Percentiles rank a stretch among this genome's conserved stretches.
phyloP scores from a whole-genome alignment of 2,113 vertebrate genomes.

The Mesoclemmys tuberculata region DNA sequence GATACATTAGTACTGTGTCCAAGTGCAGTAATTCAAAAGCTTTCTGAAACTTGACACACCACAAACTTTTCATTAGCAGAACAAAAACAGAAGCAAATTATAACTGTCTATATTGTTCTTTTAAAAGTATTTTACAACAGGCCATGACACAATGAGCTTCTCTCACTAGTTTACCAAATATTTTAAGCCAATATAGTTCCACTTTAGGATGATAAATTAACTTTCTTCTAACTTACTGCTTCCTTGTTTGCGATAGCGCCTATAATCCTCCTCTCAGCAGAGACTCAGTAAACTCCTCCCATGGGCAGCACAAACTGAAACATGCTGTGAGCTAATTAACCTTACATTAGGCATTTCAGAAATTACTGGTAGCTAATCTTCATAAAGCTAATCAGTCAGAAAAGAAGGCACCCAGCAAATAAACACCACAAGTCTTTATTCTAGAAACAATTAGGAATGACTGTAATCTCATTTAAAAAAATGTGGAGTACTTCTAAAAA shows the following conservation, averaged over 20 bases:
- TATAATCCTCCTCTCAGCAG: neutral
- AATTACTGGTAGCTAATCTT: conserved; percentile 65
- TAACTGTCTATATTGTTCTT: neutral
- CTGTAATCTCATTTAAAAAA: conserved; percentile 63
- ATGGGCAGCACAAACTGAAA: conserved; percentile 50
- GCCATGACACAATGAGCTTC: neutral
- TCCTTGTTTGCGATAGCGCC: neutral
- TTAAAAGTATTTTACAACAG: neutral
- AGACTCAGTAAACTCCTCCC: neutral
- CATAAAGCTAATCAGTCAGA: conserved; percentile 67
- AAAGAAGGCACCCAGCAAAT: conserved; percentile 56
- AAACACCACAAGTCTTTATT: conserved; percentile 63
- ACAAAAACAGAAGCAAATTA: neutral
- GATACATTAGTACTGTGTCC: neutral
- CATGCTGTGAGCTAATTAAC: conserved; percentile 58
- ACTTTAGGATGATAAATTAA: neutral
- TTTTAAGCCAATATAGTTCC: neutral
- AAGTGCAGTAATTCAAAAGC: neutral
- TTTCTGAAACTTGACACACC: neutral
- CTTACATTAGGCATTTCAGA: conserved; percentile 54
- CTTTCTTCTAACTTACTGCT: conserved; percentile 11
- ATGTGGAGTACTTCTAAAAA: conserved; percentile 48
- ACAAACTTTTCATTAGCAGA: neutral
- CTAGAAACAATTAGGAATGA: conserved; percentile 69
- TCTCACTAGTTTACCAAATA: neutral